Evolutionary conservation across 2,113 vertebrate species (phyloP).

Genomic region (Rafetus swinhoei): DNA sequence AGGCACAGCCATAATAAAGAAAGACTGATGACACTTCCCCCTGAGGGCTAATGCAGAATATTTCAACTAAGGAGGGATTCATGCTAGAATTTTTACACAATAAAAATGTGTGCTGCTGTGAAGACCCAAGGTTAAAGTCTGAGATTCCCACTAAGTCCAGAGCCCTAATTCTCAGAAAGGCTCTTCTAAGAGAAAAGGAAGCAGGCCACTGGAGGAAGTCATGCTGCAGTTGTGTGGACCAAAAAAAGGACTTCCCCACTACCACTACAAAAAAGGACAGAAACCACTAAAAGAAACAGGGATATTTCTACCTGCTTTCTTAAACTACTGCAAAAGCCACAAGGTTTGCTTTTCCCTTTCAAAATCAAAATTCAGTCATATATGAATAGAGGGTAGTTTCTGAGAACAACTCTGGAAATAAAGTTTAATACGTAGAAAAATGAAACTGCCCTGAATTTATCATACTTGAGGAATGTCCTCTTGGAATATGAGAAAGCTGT

Average conservation of each 20-base stretch:
- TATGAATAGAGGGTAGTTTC: fast-evolving
- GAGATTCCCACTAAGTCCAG: neutral
- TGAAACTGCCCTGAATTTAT: neutral
- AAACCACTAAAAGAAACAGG: neutral
- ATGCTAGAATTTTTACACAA: neutral
- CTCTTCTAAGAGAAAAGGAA: neutral
- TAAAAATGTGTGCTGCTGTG: neutral
- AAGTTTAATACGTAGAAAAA: neutral
- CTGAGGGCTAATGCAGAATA: fast-evolving
- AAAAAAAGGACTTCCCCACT: neutral
- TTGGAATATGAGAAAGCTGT: neutral
- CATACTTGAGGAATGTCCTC: neutral
- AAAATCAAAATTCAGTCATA: neutral
- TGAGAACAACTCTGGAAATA: neutral
- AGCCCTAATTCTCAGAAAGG: neutral
- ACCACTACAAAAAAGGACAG: neutral
- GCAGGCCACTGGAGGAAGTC: neutral
- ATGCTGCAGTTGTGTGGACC: neutral
- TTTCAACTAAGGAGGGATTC: neutral
- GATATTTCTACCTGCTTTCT: conserved; percentile 1
- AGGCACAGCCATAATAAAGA: neutral
- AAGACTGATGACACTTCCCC: neutral
- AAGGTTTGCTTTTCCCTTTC: neutral
- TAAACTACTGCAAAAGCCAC: neutral
- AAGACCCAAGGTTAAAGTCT: neutral